Percentiles rank a stretch among this genome's conserved stretches.
Evolutionary conservation across 1,140 invertebrate genomes (phyloP).

Genomic region (Solenopsis invicta): DNA sequence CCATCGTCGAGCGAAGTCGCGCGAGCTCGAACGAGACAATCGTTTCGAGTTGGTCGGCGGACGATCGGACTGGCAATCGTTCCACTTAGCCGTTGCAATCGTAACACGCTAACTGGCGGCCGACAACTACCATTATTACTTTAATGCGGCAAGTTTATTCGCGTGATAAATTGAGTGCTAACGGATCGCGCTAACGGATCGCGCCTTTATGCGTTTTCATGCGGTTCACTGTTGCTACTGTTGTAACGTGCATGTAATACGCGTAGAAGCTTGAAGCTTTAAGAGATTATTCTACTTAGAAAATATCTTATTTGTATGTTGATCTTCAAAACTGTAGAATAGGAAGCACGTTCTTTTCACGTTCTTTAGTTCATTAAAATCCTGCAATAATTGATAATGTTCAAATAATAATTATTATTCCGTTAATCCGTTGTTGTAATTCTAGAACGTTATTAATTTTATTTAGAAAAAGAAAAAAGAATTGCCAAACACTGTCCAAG

Average conservation of each 20-base stretch:
- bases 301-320: not conserved
- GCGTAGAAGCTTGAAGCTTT: not conserved
- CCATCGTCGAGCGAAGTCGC: conserved; percentile 52
- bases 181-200: not conserved
- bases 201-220: not conserved
- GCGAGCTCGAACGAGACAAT: not conserved
- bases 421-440: not conserved
- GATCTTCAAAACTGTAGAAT: too few relatives aligned
- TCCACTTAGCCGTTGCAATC: conserved; percentile 42
- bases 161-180: not conserved
- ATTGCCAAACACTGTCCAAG: too few relatives aligned
- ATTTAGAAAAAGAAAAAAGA: not conserved
- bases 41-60: not conserved
- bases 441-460: not conserved
- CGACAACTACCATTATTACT: conserved; percentile 62
- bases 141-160: conserved; percentile 64
- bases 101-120: conserved; percentile 33
- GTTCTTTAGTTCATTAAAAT: not conserved
- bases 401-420: not conserved
- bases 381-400: not conserved
- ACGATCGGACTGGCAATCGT: not conserved
- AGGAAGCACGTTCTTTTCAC: too few relatives aligned
- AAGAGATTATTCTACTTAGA: not conserved
- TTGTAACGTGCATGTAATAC: not conserved
- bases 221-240: not conserved